Evolutionary conservation across 1,140 invertebrate species (phyloP).

Genomic region (Calycopis cecrops): DNA sequence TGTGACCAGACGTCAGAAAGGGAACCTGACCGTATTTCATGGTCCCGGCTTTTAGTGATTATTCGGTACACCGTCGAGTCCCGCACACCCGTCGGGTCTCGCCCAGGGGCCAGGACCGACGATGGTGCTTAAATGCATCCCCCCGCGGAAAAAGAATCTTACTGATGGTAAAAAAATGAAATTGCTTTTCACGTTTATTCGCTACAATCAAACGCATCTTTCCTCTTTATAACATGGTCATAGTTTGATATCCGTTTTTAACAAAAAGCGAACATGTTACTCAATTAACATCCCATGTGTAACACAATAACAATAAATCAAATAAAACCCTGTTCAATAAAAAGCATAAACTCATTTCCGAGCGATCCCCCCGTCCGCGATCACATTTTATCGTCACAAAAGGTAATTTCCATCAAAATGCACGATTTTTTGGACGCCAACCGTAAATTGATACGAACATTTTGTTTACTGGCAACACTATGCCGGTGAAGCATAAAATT

Average conservation of each 20-base stretch:
- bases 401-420: constrained; percentile 54
- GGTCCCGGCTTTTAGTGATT: too few relatives aligned
- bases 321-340: constrained; percentile 42
- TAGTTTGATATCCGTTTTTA: neutral
- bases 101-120: too few relatives aligned
- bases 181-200: too few relatives aligned
- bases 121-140: too few relatives aligned
- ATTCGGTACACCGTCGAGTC: too few relatives aligned
- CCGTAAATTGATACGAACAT: constrained; percentile 18
- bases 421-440: constrained; percentile 34
- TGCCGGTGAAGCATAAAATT: constrained; percentile 1
- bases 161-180: too few relatives aligned
- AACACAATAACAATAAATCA: constrained; percentile 48
- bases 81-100: too few relatives aligned
- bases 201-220: too few relatives aligned
- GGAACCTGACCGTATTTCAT: too few relatives aligned
- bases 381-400: constrained; percentile 50
- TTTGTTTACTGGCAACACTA: neutral
- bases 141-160: too few relatives aligned
- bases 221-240: too few relatives aligned
- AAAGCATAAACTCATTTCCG: constrained; percentile 58
- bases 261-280: neutral
- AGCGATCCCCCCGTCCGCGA: constrained; percentile 31
- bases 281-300: neutral
- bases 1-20: too few relatives aligned